phyloP scores from a whole-genome alignment of 2,888 invertebrate species.

The Drosophila infuscata region DNA sequence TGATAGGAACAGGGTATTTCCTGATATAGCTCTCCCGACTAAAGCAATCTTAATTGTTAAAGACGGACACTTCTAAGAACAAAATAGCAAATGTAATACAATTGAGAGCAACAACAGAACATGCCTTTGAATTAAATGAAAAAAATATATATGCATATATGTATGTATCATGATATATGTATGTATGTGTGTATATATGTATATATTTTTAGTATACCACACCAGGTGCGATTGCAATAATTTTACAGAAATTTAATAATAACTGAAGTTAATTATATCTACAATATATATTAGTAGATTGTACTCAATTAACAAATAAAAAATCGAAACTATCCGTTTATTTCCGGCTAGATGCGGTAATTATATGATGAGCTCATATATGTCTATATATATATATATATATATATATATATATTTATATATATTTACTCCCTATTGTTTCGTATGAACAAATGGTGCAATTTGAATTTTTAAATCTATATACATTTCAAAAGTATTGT shows the following conservation, averaged over 20 bases:
- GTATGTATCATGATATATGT: neutral
- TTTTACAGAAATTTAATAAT: neutral
- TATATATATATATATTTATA: constrained; percentile 4
- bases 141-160: neutral
- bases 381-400: constrained; percentile 4
- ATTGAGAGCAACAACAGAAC: neutral
- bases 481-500: neutral
- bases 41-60: neutral
- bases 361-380: constrained; percentile 46
- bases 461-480: constrained; percentile 23
- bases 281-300: neutral
- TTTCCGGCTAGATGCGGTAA: constrained; percentile 41
- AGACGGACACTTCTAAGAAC: neutral
- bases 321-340: constrained; percentile 13
- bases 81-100: neutral
- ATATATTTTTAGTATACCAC: neutral
- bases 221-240: neutral
- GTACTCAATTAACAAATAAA: neutral
- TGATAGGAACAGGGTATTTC: neutral
- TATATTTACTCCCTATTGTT: constrained; percentile 14
- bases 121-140: constrained; percentile 17
- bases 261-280: neutral
- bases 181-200: neutral
- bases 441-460: constrained; percentile 34
- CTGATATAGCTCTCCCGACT: neutral